Evolutionary conservation across 2,113 vertebrate genomes (phyloP).

Genomic region (Gasterosteus nipponicus): DNA sequence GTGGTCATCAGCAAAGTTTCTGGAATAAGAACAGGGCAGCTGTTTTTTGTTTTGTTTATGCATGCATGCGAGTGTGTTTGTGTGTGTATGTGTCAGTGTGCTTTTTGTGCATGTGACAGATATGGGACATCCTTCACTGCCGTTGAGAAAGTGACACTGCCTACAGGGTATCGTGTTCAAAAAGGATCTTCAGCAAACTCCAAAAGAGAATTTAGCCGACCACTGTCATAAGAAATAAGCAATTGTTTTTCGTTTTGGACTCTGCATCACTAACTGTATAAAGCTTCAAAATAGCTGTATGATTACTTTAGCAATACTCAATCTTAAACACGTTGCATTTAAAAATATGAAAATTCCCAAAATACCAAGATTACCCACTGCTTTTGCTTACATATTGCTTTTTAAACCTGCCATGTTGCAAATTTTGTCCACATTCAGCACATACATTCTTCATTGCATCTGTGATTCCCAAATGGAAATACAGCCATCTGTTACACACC

Average conservation of each 20-base stretch:
- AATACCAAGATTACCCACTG: neutral
- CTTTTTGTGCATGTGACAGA: slow-evolving; percentile 76
- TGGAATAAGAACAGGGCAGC: slow-evolving; percentile 61
- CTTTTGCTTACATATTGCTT: neutral
- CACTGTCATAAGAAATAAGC: slow-evolving; percentile 57
- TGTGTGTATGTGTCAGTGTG: slow-evolving; percentile 47
- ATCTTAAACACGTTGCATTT: neutral
- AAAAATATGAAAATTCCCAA: neutral
- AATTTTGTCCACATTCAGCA: slow-evolving; percentile 48
- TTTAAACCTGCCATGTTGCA: slow-evolving; percentile 20
- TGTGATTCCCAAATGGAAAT: slow-evolving; percentile 56
- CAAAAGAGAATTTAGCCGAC: slow-evolving; percentile 43
- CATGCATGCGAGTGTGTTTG: neutral
- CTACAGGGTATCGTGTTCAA: slow-evolving; percentile 62
- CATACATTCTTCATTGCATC: slow-evolving; percentile 38
- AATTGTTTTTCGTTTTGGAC: slow-evolving; percentile 31
- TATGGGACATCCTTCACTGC: slow-evolving; percentile 77
- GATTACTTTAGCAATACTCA: neutral
- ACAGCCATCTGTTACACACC: slow-evolving; percentile 65
- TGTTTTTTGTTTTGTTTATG: slow-evolving; percentile 53
- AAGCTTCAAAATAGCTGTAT: neutral
- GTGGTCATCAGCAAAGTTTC: slow-evolving; percentile 74
- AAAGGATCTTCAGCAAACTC: slow-evolving; percentile 69
- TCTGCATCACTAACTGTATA: slow-evolving; percentile 23
- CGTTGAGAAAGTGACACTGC: slow-evolving; percentile 71